phyloP scores from a whole-genome alignment of 2,888 invertebrate species.

The Agrotis clavis region DNA sequence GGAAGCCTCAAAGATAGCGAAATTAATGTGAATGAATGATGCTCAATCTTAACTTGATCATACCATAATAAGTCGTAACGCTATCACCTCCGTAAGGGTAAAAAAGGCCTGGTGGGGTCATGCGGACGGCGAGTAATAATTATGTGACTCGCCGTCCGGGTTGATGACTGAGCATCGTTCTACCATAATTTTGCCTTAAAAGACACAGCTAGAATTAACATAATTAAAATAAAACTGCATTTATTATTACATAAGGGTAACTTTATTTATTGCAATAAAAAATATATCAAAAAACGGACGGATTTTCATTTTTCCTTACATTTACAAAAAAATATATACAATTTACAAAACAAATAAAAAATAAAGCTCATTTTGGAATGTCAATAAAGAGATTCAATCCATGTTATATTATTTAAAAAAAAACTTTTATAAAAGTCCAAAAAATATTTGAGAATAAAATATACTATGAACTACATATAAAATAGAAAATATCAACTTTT shows the following conservation, averaged over 20 bases:
- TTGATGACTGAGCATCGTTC: slow-evolving; percentile 7
- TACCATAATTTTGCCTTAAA: no score
- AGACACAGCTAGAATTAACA: no score
- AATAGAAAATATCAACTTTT: slow-evolving; percentile 27
- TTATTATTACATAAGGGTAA: slow-evolving; percentile 69
- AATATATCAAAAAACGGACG: slow-evolving; percentile 73
- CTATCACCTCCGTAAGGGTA: no score
- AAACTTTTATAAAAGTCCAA: not conserved
- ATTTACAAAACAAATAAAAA: not conserved
- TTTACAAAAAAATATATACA: slow-evolving; percentile 13
- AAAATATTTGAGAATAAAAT: slow-evolving; percentile 1
- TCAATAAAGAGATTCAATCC: slow-evolving; percentile 38
- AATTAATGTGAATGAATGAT: not conserved
- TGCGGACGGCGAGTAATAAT: no score
- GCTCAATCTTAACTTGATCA: not conserved
- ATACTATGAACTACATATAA: slow-evolving; percentile 1
- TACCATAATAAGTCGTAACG: no score
- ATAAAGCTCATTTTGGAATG: slow-evolving; percentile 52
- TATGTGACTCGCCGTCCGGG: no score
- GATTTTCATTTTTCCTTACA: slow-evolving; percentile 70
- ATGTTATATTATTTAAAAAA: not conserved
- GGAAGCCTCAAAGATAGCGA: no score
- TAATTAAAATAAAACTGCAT: slow-evolving; percentile 69
- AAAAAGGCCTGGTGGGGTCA: no score
- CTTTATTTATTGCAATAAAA: slow-evolving; percentile 71